Conservation (phyloP, 23 tunicate genomes). For the Oikopleura dioica region DNA sequence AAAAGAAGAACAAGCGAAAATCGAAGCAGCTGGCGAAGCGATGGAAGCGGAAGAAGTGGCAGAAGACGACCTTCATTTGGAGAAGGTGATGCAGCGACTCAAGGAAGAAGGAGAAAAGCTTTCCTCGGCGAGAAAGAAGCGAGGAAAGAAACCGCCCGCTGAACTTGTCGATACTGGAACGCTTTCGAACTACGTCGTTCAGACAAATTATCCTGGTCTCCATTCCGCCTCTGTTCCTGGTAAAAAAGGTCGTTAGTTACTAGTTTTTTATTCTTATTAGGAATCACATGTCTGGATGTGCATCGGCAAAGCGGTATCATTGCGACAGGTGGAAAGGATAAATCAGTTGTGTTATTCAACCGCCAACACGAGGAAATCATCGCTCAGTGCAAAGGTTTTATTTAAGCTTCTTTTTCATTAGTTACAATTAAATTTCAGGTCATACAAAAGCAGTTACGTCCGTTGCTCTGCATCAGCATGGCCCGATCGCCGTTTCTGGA, state of each 20-base stretch:
- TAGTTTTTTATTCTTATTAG: too few relatives aligned
- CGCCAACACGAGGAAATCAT: not conserved
- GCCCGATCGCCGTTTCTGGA: constrained; percentile 37
- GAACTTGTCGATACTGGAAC: constrained; percentile 34
- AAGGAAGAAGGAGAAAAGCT: constrained; percentile 14
- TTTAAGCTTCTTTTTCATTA: not conserved
- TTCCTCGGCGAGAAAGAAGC: constrained; percentile 60
- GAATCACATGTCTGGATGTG: not conserved
- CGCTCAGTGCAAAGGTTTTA: not conserved
- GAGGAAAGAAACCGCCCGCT: constrained; percentile 79
- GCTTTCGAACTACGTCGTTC: not conserved
- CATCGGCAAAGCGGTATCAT: not conserved
- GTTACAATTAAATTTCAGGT: not conserved
- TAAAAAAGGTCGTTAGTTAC: too few relatives aligned
- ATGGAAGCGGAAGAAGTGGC: not conserved
- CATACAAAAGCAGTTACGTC: constrained; percentile 2
- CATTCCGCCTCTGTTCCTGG: constrained; percentile 98
- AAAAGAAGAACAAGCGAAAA: not conserved
- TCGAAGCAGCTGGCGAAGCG: not conserved
- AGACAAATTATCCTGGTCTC: constrained; percentile 29
- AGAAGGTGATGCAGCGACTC: not conserved
- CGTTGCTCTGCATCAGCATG: not conserved
- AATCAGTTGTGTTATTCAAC: not conserved
- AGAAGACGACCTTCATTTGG: not conserved
- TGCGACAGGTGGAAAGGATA: not conserved